Conservation (phyloP, 2,113 vertebrate genomes). For the Pteronura brasiliensis region DNA sequence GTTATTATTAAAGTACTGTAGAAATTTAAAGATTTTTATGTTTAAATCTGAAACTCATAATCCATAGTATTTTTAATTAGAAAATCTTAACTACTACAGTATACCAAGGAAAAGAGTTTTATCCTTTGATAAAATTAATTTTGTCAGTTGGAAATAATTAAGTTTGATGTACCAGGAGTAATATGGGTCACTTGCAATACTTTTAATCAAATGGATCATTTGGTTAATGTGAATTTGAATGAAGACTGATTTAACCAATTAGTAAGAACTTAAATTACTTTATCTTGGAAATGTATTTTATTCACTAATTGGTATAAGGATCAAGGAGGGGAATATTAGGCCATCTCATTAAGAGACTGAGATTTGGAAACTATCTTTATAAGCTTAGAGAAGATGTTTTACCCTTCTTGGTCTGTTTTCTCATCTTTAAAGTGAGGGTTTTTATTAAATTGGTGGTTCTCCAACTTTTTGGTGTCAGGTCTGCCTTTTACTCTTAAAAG, state of each 20-base stretch:
- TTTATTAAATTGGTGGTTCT: constrained; percentile 15
- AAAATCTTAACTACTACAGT: background rate
- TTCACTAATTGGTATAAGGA: background rate
- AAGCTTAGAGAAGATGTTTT: background rate
- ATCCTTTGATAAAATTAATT: constrained; percentile 9
- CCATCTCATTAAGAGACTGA: background rate
- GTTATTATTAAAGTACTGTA: background rate
- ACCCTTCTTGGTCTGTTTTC: background rate
- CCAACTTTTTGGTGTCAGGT: background rate
- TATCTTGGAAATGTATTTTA: background rate
- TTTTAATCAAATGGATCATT: constrained; percentile 32
- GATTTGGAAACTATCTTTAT: background rate
- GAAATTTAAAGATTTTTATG: constrained; percentile 16
- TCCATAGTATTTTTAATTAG: background rate
- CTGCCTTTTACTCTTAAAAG: background rate
- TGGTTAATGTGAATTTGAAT: background rate
- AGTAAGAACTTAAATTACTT: background rate
- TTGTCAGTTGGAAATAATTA: background rate
- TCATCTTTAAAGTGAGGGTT: background rate
- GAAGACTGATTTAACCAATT: background rate
- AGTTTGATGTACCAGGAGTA: background rate
- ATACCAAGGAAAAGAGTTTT: constrained; percentile 6
- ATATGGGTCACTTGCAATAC: background rate
- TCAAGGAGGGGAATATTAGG: background rate
- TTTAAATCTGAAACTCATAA: constrained; percentile 21